These are phyloP conservation scores for Chrysemys picta DNA, from an alignment of 2,113 vertebrate genomes.

Conservation along the genomic window DNA sequence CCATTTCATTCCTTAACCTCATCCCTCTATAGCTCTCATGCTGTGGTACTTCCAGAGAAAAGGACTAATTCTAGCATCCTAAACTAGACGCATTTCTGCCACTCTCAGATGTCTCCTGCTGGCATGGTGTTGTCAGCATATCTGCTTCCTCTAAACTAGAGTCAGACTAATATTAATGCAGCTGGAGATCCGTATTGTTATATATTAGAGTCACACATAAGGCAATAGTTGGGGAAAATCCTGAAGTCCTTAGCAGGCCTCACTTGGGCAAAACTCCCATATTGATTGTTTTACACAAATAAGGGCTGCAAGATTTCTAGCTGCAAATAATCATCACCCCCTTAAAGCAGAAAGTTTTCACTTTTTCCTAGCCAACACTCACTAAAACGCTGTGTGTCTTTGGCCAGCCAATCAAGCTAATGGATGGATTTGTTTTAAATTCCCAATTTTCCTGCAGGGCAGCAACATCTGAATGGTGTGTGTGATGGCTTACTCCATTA, in stretches of 20 bases:
- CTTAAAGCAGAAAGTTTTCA: constrained; percentile 13
- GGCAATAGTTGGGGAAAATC: background rate
- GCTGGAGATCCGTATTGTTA: constrained; percentile 40
- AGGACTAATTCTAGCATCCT: constrained; percentile 17
- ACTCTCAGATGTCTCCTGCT: constrained; percentile 11
- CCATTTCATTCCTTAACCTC: background rate
- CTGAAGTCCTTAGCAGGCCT: background rate
- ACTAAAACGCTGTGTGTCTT: background rate
- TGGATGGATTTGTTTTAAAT: background rate
- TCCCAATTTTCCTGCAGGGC: background rate
- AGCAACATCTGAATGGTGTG: background rate
- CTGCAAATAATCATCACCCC: constrained; percentile 51
- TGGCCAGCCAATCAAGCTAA: background rate
- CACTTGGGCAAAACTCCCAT: constrained; percentile 6
- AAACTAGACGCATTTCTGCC: background rate
- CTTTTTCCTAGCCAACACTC: background rate
- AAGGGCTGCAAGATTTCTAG: background rate
- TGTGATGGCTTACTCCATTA: background rate
- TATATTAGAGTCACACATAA: constrained; percentile 13
- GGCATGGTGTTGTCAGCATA: background rate
- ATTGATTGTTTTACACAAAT: constrained; percentile 43
- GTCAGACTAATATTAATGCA: constrained; percentile 42
- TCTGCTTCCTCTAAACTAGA: constrained; percentile 55
- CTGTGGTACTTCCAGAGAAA: background rate
- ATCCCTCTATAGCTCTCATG: background rate